Base-by-base conservation (phyloP, 1,140 invertebrate species). In the Neocloeon triangulifer region DNA sequence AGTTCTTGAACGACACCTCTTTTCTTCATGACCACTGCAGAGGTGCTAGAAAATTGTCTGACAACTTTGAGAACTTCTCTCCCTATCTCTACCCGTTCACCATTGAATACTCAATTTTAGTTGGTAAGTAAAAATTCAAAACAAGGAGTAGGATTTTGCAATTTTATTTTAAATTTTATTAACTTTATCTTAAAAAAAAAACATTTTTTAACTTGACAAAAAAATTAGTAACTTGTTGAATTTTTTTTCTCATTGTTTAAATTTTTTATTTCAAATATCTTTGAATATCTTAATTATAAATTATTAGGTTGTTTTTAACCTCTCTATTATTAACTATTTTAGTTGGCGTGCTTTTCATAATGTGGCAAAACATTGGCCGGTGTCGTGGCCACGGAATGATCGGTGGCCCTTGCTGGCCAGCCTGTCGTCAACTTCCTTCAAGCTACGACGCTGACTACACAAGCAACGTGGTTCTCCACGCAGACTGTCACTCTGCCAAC, bases 41-140 rank as follows among this genome's bases (percentile, higher is more conserved):
- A 13, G 36, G 39, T 36, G 34, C 48, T 3, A 44, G 44, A 21
- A 43, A 48, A 8, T 39, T 66, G 17, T 56, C 53, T 3, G 39
- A 53, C 3, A 62, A 71, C 18, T 55, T 61, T 36, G 54, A 61
- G 42, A 54, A 60, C 42, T 58, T 66, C 37, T 67, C 68, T 3
- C 69, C 69, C 1, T 74, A 74, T 46, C 48, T 76, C 9, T 75
- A 73, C 45, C 73, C 73, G 4, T 75, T 75, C 48, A 69, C 61
- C 37, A 72, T 76, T 14, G 73, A 76, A 49, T 76, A 69, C 46
- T 72, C 65, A 46, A 72, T 76, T 45, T 53, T 73, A 23, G 63
- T 75, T 32, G 59, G 69, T 70, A 51, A 53, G 55, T 46, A 8
- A 19, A 14, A 32, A 17, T 36, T 12, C 12, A 8, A 23, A 23